Evolutionary conservation across 2,888 invertebrate genomes (phyloP).

Genomic region (Phlogophora meticulosa): DNA sequence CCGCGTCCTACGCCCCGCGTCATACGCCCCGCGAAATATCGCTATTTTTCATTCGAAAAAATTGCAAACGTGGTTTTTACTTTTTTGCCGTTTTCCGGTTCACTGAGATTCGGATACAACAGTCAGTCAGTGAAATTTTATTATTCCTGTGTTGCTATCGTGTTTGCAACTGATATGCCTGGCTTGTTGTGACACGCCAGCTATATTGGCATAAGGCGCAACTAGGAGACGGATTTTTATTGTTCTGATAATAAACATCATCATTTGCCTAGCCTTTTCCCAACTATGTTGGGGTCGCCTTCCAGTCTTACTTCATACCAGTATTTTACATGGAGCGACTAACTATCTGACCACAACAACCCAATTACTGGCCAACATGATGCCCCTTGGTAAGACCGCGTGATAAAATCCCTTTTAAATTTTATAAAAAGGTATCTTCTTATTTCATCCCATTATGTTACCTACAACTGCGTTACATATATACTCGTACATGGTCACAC

Average conservation of each 20-base stretch:
- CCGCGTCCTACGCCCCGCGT: slow-evolving; percentile 27
- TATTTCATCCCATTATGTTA: no score
- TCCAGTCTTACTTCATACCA: no score
- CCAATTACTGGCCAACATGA: no score
- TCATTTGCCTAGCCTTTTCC: no score
- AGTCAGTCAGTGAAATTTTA: slow-evolving; percentile 59
- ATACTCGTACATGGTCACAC: not conserved
- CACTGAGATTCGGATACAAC: slow-evolving; percentile 65
- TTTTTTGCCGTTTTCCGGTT: slow-evolving; percentile 61
- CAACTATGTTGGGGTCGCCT: no score
- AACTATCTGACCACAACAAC: no score
- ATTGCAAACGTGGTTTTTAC: slow-evolving; percentile 60
- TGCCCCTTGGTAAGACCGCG: no score
- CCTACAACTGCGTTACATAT: no score
- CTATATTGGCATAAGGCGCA: not conserved
- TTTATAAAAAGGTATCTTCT: no score
- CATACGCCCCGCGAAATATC: slow-evolving; percentile 31
- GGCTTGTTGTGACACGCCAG: not conserved
- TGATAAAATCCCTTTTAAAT: no score
- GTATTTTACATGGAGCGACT: no score
- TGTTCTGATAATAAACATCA: not conserved
- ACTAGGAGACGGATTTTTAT: not conserved
- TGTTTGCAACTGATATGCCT: slow-evolving; percentile 31
- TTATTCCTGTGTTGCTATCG: slow-evolving; percentile 55
- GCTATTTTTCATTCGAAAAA: slow-evolving; percentile 64